Conservation (phyloP, 2,888 invertebrate genomes). For the Trichopoda pennipes region DNA sequence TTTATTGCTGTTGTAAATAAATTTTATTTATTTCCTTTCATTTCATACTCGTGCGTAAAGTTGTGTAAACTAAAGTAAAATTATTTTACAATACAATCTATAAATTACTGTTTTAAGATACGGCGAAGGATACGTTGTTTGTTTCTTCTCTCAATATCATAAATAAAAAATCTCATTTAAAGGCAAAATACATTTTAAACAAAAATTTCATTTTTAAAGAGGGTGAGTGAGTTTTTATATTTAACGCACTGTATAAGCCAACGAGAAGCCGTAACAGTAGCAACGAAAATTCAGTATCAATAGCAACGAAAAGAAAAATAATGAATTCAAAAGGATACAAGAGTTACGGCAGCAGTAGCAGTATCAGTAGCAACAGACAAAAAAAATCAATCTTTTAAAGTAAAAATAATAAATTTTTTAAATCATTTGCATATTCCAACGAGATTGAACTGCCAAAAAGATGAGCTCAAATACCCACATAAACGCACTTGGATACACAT, state of each 20-base stretch:
- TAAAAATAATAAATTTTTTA: conserved; percentile 67
- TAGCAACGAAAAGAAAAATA: conserved; percentile 19
- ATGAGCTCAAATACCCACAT: background rate
- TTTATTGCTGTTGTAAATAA: conserved; percentile 6
- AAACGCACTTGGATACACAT: conserved; percentile 16
- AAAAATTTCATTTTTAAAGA: background rate
- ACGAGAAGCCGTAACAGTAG: too few species aligned
- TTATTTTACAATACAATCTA: conserved; percentile 12
- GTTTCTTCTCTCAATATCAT: conserved; percentile 35
- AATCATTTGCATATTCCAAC: conserved; percentile 65
- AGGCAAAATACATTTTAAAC: conserved; percentile 34
- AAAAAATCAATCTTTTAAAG: conserved; percentile 62
- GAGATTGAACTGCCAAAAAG: conserved; percentile 48
- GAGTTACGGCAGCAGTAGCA: conserved; percentile 15
- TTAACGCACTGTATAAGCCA: conserved; percentile 46
- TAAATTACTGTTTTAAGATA: conserved; percentile 39
- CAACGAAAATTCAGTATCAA: background rate
- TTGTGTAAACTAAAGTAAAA: background rate
- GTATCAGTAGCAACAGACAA: background rate
- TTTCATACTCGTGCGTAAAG: background rate
- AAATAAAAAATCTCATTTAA: conserved; percentile 62
- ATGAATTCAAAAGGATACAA: conserved; percentile 27
- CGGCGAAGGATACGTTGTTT: conserved; percentile 13
- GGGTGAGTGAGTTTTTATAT: conserved; percentile 14
- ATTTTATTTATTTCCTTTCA: background rate